These are phyloP conservation scores for Gryon sp. DNA, from an alignment of 1,140 invertebrate species.

Conservation along the genomic window DNA sequence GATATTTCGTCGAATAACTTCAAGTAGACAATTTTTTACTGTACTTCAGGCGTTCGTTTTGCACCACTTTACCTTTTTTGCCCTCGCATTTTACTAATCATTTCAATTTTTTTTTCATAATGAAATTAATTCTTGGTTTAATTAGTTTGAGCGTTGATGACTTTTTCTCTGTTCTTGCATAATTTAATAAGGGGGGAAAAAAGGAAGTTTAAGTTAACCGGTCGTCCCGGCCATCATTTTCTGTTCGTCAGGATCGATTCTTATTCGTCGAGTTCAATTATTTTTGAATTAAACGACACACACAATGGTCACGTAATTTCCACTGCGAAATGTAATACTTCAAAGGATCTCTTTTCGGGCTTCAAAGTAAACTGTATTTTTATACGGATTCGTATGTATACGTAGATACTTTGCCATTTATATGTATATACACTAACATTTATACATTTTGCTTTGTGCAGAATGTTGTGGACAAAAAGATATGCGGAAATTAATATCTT, in stretches of 20 bases:
- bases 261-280: slow-evolving; percentile 9
- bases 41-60: too few relatives aligned
- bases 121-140: too few relatives aligned
- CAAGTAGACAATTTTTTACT: too few relatives aligned
- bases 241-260: neutral
- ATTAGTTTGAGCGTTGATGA: neutral
- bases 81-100: too few relatives aligned
- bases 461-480: slow-evolving; percentile 34
- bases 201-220: too few relatives aligned
- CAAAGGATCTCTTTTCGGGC: slow-evolving; percentile 23
- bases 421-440: neutral
- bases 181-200: too few relatives aligned
- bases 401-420: too few relatives aligned
- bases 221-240: too few relatives aligned
- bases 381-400: slow-evolving; percentile 13
- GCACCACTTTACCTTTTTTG: too few relatives aligned
- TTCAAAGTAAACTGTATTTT: slow-evolving; percentile 23
- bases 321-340: slow-evolving; percentile 12
- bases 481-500: slow-evolving; percentile 52
- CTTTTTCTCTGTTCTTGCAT: too few relatives aligned
- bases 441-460: slow-evolving; percentile 9
- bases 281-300: slow-evolving; percentile 3
- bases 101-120: too few relatives aligned
- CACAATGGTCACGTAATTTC: slow-evolving; percentile 11
- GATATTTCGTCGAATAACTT: too few relatives aligned